These are phyloP conservation scores for Capreolus pygargus DNA, from an alignment of 2,113 vertebrate genomes.

Conservation along the genomic window DNA sequence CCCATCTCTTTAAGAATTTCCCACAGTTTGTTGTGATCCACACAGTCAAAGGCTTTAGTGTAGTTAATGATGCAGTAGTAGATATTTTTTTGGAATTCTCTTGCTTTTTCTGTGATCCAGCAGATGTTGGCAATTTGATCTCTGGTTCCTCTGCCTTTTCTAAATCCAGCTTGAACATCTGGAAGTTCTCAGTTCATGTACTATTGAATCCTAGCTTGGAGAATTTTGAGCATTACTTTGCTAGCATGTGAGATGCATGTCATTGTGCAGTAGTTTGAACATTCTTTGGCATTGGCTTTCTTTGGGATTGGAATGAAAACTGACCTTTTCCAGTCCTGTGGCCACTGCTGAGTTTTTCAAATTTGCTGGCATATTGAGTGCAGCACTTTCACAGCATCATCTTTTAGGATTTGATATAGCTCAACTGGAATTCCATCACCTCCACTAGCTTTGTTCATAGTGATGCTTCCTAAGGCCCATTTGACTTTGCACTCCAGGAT, in stretches of 20 bases:
- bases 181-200: neutral
- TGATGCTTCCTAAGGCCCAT: neutral
- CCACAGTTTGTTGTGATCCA: neutral
- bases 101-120: neutral
- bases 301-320: neutral
- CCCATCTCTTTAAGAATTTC: neutral
- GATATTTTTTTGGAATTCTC: neutral
- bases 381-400: neutral
- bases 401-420: neutral
- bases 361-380: neutral
- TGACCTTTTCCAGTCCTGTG: neutral
- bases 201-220: neutral
- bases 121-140: neutral
- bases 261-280: neutral
- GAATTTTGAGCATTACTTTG: neutral
- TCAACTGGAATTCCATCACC: neutral
- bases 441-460: neutral
- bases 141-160: neutral
- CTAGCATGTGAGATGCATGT: neutral
- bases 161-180: neutral
- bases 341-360: neutral
- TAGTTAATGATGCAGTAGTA: neutral
- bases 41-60: neutral
- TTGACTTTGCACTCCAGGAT: neutral
- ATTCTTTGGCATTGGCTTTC: neutral